Evolutionary conservation across 2,888 invertebrate genomes (phyloP).

Genomic region (Ernsta delagoae): DNA sequence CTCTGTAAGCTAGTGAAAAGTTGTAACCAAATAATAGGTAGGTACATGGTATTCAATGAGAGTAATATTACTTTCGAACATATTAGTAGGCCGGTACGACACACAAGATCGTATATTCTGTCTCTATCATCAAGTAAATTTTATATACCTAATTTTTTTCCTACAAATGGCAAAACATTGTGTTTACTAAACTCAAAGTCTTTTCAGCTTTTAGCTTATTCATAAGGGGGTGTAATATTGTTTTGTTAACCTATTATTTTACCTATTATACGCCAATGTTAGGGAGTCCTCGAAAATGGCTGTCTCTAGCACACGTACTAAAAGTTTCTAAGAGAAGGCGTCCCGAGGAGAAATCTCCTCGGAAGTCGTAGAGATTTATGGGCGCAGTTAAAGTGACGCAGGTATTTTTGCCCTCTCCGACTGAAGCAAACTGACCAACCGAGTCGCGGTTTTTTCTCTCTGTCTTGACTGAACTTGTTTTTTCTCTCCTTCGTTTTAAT

Average conservation of each 20-base stretch:
- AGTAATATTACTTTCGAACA: not conserved
- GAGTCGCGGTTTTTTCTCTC: constrained; percentile 36
- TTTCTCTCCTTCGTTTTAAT: constrained; percentile 43
- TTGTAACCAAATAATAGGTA: constrained; percentile 3
- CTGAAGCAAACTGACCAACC: constrained; percentile 63
- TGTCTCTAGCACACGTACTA: constrained; percentile 68
- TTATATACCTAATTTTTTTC: too few relatives aligned
- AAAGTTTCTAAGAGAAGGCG: constrained; percentile 66
- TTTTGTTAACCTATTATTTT: constrained; percentile 15
- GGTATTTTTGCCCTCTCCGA: constrained; percentile 64
- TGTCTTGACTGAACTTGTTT: constrained; percentile 29
- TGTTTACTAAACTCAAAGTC: not conserved
- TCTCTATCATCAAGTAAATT: too few relatives aligned
- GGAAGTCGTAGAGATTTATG: constrained; percentile 76
- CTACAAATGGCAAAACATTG: not conserved
- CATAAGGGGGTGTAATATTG: not conserved
- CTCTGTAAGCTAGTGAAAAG: constrained; percentile 1
- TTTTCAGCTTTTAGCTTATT: too few relatives aligned
- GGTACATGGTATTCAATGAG: too few relatives aligned
- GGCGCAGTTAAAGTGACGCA: constrained; percentile 69
- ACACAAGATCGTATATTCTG: too few relatives aligned
- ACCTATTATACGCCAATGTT: not conserved
- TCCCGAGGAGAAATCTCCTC: constrained; percentile 71
- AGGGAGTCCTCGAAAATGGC: constrained; percentile 60
- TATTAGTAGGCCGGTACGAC: too few relatives aligned